Evolutionary conservation across 37 sponge, comb jelly and placozoan genomes (phyloP).

Genomic region (Chondrosia reniformis): DNA sequence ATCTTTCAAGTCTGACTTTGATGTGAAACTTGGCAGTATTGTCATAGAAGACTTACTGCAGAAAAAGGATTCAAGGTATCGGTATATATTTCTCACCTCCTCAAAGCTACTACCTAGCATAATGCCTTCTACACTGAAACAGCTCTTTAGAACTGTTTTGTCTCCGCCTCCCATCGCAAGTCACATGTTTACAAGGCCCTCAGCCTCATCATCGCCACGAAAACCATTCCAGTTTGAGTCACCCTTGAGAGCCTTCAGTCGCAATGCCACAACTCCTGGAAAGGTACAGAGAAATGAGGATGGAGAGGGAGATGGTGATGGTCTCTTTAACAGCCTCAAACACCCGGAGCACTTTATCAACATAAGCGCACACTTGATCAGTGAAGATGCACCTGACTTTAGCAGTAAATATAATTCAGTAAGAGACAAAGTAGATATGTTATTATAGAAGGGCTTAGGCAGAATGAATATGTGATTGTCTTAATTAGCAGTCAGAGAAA

Average conservation of each 20-base stretch:
- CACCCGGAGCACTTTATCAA: conserved; percentile 47
- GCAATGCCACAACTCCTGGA: background rate
- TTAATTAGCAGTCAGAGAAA: too few species aligned
- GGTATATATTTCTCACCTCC: conserved; percentile 70
- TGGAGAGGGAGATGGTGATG: background rate
- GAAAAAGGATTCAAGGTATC: conserved; percentile 61
- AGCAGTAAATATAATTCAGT: conserved; percentile 48
- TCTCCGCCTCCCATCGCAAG: background rate
- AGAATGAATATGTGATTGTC: too few species aligned
- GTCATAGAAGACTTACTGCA: conserved; percentile 82
- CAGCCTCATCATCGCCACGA: conserved; percentile 41
- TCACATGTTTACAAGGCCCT: background rate
- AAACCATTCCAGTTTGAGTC: conserved; percentile 12
- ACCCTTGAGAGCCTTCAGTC: conserved; percentile 64
- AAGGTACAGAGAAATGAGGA: background rate
- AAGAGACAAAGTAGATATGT: too few species aligned
- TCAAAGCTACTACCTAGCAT: conserved; percentile 47
- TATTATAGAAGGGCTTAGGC: too few species aligned
- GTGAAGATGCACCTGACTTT: conserved; percentile 45
- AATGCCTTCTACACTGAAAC: background rate
- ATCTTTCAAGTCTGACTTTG: conserved; percentile 37
- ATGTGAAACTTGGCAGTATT: conserved; percentile 70
- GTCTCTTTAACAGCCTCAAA: background rate
- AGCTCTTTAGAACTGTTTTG: background rate
- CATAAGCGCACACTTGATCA: conserved; percentile 46